Percentiles rank a stretch among this genome's conserved stretches.
phyloP scores from a whole-genome alignment of 2,113 vertebrate genomes.

The Pluvialis apricaria region DNA sequence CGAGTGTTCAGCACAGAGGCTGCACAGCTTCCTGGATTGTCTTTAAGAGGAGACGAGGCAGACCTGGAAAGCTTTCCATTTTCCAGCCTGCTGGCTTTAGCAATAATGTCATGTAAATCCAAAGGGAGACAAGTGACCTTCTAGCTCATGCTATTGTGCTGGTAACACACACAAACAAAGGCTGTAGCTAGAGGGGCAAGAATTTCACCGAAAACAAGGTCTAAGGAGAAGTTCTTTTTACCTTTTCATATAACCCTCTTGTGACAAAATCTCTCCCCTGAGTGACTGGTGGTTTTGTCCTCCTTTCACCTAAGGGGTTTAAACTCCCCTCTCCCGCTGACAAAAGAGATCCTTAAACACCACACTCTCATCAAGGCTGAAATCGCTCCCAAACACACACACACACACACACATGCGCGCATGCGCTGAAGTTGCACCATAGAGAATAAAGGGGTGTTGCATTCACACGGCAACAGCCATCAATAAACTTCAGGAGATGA shows the following conservation, averaged over 20 bases:
- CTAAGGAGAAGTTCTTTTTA: neutral
- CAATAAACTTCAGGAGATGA: neutral
- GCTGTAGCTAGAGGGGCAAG: neutral
- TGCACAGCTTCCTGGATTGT: neutral
- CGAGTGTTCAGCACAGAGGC: neutral
- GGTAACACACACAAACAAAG: conserved; percentile 52
- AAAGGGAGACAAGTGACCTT: conserved; percentile 58
- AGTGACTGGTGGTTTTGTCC: neutral
- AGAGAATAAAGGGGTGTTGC: neutral
- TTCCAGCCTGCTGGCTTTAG: conserved; percentile 48
- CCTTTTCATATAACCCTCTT: neutral
- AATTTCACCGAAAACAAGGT: neutral
- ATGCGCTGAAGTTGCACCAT: neutral
- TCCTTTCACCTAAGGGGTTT: neutral
- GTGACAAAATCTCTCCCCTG: neutral
- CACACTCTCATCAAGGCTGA: neutral
- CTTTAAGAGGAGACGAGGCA: neutral
- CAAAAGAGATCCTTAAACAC: neutral
- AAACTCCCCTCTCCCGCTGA: neutral
- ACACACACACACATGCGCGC: no score
- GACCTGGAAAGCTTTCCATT: conserved; percentile 41
- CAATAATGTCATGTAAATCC: conserved; percentile 43
- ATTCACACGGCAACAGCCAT: neutral
- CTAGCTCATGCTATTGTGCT: conserved; percentile 34
- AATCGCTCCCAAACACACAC: neutral